These are phyloP conservation scores for Gymnarchus niloticus DNA, from an alignment of 2,113 vertebrate species.

Conservation along the genomic window DNA sequence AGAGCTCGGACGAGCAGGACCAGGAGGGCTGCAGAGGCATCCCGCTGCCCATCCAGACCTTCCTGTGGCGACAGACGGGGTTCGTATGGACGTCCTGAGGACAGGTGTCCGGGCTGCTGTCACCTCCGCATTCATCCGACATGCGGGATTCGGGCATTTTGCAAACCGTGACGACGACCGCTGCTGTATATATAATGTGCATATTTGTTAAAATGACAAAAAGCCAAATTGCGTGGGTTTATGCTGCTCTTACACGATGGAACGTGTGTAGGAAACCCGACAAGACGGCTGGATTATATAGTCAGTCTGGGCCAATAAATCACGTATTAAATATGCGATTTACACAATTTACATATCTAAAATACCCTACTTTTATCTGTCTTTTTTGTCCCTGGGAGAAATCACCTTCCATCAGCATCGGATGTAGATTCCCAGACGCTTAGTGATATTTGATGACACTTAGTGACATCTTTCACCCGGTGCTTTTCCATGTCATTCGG, in stretches of 20 bases:
- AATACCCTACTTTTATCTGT: not conserved
- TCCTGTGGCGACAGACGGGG: constrained; percentile 98
- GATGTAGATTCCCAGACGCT: not conserved
- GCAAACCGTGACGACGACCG: not conserved
- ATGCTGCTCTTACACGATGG: not conserved
- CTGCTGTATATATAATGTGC: too few relatives aligned
- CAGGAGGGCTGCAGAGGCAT: constrained; percentile 86
- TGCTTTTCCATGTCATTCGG: not conserved
- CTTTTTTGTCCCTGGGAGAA: not conserved
- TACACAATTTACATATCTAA: too few relatives aligned
- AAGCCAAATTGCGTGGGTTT: too few relatives aligned
- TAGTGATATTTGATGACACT: not conserved
- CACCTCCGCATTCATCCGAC: not conserved
- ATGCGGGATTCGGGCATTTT: not conserved
- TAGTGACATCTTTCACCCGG: not conserved
- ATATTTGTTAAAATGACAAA: too few relatives aligned
- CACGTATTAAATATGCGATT: not conserved
- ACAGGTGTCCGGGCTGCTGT: constrained; percentile 35
- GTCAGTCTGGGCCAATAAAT: too few relatives aligned
- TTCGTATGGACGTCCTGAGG: constrained; percentile 52
- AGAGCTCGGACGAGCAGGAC: constrained; percentile 90
- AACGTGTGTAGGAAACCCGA: not conserved
- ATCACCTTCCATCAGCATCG: not conserved
- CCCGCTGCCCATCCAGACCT: constrained; percentile 96
- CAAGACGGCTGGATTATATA: too few relatives aligned